A percentile compares a stretch with the other conserved stretches of the same genome.
Conservation (phyloP, 2,113 vertebrate species). For the Anolis sagrei region DNA sequence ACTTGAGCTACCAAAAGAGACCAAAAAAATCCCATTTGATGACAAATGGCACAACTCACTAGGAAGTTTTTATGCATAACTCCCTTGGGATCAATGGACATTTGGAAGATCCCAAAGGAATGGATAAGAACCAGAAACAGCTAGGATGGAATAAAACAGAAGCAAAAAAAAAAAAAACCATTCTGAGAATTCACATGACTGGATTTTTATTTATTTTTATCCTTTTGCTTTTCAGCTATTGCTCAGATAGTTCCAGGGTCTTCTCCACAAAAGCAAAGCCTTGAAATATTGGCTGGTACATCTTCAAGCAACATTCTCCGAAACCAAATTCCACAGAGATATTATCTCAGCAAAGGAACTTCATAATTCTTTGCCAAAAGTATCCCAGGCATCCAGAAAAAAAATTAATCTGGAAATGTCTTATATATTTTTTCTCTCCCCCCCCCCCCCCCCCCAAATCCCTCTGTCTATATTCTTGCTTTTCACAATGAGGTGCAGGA, state of each 20-base stretch:
- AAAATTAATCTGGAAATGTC: background rate
- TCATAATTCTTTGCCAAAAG: background rate
- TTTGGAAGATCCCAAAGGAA: background rate
- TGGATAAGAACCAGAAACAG: background rate
- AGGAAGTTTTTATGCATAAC: background rate
- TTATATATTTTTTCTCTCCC: too few species aligned
- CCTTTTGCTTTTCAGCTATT: background rate
- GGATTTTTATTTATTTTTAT: too few species aligned
- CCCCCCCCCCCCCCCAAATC: background rate
- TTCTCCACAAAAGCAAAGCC: background rate
- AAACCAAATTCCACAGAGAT: background rate
- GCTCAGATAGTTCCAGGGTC: background rate
- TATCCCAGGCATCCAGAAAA: background rate
- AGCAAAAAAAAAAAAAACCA: background rate
- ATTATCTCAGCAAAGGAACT: background rate
- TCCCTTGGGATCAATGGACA: background rate
- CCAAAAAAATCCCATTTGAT: background rate
- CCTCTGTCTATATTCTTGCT: background rate
- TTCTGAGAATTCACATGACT: background rate
- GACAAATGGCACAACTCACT: background rate
- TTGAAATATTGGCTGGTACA: conserved; percentile 4
- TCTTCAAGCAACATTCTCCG: background rate
- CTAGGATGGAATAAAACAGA: background rate
- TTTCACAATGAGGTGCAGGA: background rate
- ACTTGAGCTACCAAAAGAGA: too few species aligned